These are phyloP conservation scores for Venturia canescens DNA, from an alignment of 1,140 invertebrate species.

Conservation along the genomic window DNA sequence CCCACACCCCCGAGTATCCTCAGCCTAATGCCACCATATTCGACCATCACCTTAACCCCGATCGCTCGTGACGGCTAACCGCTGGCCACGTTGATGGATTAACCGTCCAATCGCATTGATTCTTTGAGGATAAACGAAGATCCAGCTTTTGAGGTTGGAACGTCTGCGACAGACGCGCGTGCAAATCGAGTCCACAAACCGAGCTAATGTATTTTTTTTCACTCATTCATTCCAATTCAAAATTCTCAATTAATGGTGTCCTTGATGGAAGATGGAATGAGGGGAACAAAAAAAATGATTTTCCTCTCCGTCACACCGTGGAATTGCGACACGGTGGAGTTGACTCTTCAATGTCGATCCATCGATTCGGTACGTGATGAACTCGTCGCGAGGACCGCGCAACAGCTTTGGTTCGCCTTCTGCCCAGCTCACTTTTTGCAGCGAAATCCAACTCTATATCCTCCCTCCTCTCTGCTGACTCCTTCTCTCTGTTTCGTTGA, in stretches of 20 bases:
- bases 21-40: neutral
- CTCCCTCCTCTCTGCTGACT: neutral
- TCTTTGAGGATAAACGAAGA: neutral
- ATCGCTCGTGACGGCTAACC: neutral
- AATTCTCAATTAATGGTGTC: neutral
- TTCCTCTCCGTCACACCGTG: neutral
- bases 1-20: neutral
- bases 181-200: neutral
- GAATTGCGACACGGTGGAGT: slow-evolving; percentile 22
- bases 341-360: slow-evolving; percentile 29
- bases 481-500: slow-evolving; percentile 19
- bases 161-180: neutral
- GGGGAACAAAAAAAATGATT: neutral
- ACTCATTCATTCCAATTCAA: neutral
- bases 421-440: slow-evolving; percentile 1
- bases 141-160: neutral
- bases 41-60: neutral
- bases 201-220: neutral
- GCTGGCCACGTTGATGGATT: neutral
- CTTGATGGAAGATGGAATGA: neutral
- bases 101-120: neutral
- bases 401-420: neutral
- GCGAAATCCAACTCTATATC: slow-evolving; percentile 4
- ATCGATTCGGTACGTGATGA: slow-evolving; percentile 40
- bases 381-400: slow-evolving; percentile 34